Evolutionary conservation across 2,113 vertebrate species (phyloP), one percentile per base, ranked within the genome.

Genomic region (Oostethus manadensis): DNA sequence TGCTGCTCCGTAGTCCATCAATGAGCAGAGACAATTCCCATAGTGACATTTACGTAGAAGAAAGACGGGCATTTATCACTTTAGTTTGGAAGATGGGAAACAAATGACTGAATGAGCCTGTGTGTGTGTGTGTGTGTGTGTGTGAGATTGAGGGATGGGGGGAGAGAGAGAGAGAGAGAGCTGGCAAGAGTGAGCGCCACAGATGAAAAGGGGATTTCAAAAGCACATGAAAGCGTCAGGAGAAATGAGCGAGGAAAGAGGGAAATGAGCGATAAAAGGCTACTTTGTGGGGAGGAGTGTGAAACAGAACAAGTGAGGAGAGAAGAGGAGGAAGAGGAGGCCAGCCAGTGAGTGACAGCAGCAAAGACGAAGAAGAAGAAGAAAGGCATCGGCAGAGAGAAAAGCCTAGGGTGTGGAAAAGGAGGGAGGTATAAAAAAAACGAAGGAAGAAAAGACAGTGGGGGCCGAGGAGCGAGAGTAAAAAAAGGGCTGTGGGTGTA

Each of bases 171-270:
- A 51, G 62, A 56, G 59, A 71, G 62, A 56, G 61, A 70, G 69
- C 73, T 76, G 57, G 57, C 57, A 58, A 68, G 59, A 75, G 75
- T 67, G 58, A 55, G 58, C 65, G 67, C 75, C 51, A 43, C 67
- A 85, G 84, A 88, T 86, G 86, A 87, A 85, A 86, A 85, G 78
- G 78, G 84, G 74, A 85, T 84, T 84, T 86, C 82, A 84, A 86
- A 85, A 85, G 81, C 77, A 86, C 79, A 86, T 86, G 83, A 88
- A 85, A 88, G 80, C 76, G 79, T 81, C 78, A 81, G 78, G 80
- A 85, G 80, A 86, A 87, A 88, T 84, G 73, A 85, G 81, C 62
- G 76, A 86, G 78, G 84, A 80, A 81, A 80, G 78, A 84, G 78
- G 83, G 71, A 86, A 86, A 88, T 83, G 71, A 82, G 80, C 82